Percentiles rank a stretch among this genome's conserved stretches.
These are phyloP conservation scores for Dorcus hopei DNA, from an alignment of 2,888 invertebrate species.

Conservation along the genomic window DNA sequence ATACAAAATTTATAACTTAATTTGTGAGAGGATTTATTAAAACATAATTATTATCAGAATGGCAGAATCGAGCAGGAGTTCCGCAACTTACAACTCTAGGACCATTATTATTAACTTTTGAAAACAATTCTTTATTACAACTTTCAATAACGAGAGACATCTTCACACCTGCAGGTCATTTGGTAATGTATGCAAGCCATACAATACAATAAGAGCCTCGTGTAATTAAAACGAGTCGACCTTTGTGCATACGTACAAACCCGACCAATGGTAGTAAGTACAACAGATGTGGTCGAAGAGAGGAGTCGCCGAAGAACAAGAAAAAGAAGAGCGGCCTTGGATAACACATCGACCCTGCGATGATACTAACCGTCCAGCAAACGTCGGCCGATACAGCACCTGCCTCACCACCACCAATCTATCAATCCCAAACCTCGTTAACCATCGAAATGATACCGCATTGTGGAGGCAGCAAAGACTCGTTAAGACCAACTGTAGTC, in stretches of 20 bases:
- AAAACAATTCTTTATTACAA: not conserved
- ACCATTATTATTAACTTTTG: not conserved
- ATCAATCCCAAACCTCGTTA: constrained; percentile 23
- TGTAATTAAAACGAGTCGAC: not conserved
- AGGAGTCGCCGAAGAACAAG: constrained; percentile 5
- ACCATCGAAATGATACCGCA: constrained; percentile 22
- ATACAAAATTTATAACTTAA: no score
- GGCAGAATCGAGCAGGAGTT: no score
- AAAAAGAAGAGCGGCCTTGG: constrained; percentile 27
- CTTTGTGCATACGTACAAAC: not conserved
- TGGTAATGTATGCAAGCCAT: not conserved
- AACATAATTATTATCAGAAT: no score
- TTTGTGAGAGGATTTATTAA: no score
- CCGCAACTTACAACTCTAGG: not conserved
- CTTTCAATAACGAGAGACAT: not conserved
- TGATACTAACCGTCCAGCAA: constrained; percentile 24
- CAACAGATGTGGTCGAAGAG: not conserved
- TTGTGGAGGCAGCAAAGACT: constrained; percentile 13
- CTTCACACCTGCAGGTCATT: not conserved
- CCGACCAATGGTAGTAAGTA: not conserved
- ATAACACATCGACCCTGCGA: constrained; percentile 27
- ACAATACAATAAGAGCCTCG: not conserved
- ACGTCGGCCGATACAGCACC: constrained; percentile 28
- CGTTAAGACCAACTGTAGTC: no score
- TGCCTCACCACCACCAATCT: constrained; percentile 17